Evolutionary conservation across 2,888 invertebrate genomes (phyloP), one percentile per base, ranked within the genome.

Genomic region (Eumacrocentrus americanus): DNA sequence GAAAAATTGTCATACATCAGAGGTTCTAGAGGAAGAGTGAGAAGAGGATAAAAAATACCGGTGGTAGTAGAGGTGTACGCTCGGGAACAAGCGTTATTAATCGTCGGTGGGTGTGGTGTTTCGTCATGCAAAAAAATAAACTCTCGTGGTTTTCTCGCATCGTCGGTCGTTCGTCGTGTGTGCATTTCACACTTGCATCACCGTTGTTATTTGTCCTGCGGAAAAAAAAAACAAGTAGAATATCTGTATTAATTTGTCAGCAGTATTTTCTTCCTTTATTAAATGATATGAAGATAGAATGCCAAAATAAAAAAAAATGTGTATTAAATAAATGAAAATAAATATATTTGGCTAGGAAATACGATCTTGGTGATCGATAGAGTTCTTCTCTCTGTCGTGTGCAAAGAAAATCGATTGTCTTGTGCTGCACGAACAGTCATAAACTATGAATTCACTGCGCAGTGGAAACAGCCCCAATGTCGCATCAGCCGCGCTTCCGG

Each of bases 91-190:
- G 53, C 38, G 40, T 59, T 59, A 59, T 59, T 59, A 54, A 59
- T 59, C 48, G 59, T 54, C 40, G 14, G 25, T 16, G 40, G 47
- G 37, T 35, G 37, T 22, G 47, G 53, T 59, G 40, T 59, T 53
- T 54, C 54, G 59, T 59, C 54, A 59, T 54, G 40, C 18, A 48
- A 47, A 12, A 51, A 58, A 48, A 58, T 44, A 51, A 53, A 59
- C 40, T 59, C 37, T 23, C 35, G 59, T 37, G 59, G 59, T 54
- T 54, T 54, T 59, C 53, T 53, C 59, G 53, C 59, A 48, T 54
- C 37, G 44, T 47, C 59, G 53, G 52, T 29, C 35, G 34, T 48
- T 38, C 37, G 20, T 44, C 44, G 22, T 22, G 29, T 14, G 16
- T 47, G 23, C 12, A n/a, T 50, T 51, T 34, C 16, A 22, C 40